These are phyloP conservation scores for Marisa cornuarietis DNA, from an alignment of 1,140 invertebrate genomes.

Conservation along the genomic window DNA sequence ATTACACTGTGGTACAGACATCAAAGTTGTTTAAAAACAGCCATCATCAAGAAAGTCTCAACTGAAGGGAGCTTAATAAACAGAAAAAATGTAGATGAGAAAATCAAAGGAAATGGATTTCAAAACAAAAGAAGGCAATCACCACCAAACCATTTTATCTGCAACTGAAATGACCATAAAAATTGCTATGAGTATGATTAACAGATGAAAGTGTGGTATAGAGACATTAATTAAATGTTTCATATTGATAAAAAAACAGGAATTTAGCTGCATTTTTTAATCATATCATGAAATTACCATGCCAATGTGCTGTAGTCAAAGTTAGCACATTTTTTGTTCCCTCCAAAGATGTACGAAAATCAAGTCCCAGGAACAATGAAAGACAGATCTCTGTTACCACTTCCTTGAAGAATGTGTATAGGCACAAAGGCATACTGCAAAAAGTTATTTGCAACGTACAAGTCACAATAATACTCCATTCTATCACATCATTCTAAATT, in stretches of 20 bases:
- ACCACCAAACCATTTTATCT: too few species aligned
- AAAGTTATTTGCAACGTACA: background rate
- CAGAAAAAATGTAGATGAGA: background rate
- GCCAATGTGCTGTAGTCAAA: conserved; percentile 53
- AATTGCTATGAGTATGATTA: too few species aligned
- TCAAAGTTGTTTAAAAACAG: conserved; percentile 1
- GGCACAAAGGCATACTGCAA: conserved; percentile 35
- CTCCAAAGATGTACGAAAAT: conserved; percentile 38
- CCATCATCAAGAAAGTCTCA: background rate
- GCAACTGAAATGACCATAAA: too few species aligned
- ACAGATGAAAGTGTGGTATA: too few species aligned
- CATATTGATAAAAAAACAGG: too few species aligned
- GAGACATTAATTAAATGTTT: too few species aligned
- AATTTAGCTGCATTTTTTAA: too few species aligned
- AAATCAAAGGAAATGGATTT: too few species aligned
- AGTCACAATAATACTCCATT: too few species aligned
- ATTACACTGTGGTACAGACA: background rate
- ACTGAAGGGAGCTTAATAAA: background rate
- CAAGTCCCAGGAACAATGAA: conserved; percentile 49
- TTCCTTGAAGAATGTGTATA: conserved; percentile 46
- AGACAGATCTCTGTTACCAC: conserved; percentile 48
- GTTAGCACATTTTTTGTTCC: conserved; percentile 30
- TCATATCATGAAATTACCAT: conserved; percentile 34
- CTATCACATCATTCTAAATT: too few species aligned
- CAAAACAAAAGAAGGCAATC: too few species aligned